phyloP scores from a whole-genome alignment of 2,888 invertebrate species.

The Philopedon plagiatum region DNA sequence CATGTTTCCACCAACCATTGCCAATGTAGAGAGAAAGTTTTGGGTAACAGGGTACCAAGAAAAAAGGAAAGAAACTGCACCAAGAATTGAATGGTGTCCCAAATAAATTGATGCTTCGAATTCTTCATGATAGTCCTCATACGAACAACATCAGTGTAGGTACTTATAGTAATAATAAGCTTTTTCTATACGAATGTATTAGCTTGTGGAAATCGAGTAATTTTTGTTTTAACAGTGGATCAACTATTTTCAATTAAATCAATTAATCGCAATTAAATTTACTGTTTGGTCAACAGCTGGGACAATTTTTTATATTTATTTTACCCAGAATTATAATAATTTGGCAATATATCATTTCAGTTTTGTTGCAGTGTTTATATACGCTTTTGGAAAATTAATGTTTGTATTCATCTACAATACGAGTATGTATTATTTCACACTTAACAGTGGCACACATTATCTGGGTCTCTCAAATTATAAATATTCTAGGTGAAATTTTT shows the following conservation, averaged over 20 bases:
- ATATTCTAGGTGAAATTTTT: too few relatives aligned
- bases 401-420: constrained; percentile 4
- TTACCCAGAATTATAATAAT: neutral
- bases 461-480: neutral
- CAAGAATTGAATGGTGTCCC: neutral
- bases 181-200: too few relatives aligned
- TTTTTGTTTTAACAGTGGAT: neutral
- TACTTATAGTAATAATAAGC: too few relatives aligned
- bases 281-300: neutral
- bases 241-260: constrained; percentile 5
- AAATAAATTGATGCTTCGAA: neutral
- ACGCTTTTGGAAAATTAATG: neutral
- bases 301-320: neutral
- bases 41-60: neutral
- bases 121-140: neutral
- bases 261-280: constrained; percentile 5
- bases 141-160: neutral
- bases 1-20: neutral
- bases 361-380: neutral
- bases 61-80: neutral
- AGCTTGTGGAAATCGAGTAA: neutral
- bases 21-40: neutral
- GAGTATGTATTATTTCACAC: neutral
- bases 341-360: neutral
- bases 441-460: neutral